phyloP scores from a whole-genome alignment of 2,888 invertebrate species.

The Eugnorisma glareosa region DNA sequence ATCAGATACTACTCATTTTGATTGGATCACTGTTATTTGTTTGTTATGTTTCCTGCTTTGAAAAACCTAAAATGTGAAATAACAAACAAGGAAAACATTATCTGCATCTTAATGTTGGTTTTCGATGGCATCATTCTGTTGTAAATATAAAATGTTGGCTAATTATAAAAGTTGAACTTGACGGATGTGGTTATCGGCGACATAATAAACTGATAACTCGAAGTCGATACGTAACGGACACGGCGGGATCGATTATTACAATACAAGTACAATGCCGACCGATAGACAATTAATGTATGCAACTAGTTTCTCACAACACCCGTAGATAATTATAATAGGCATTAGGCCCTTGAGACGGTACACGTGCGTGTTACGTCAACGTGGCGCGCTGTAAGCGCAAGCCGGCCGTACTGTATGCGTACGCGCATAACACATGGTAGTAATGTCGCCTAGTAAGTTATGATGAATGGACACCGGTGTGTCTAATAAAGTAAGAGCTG shows the following conservation, averaged over 20 bases:
- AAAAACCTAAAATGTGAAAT: background rate
- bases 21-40: background rate
- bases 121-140: slow-evolving; percentile 4
- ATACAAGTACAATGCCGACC: slow-evolving; percentile 29
- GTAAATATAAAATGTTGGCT: no score
- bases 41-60: slow-evolving; percentile 19
- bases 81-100: background rate
- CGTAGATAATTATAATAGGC: slow-evolving; percentile 5
- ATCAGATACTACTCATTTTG: slow-evolving; percentile 11
- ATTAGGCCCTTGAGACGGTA: slow-evolving; percentile 51
- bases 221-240: slow-evolving; percentile 15
- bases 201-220: slow-evolving; percentile 31
- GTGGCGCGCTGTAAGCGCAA: slow-evolving; percentile 36
- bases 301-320: slow-evolving; percentile 29
- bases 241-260: slow-evolving; percentile 18
- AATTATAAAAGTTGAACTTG: slow-evolving; percentile 17
- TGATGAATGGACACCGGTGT: slow-evolving; percentile 53
- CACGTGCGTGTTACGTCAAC: slow-evolving; percentile 62
- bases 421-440: slow-evolving; percentile 36
- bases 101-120: background rate
- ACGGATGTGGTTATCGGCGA: slow-evolving; percentile 52
- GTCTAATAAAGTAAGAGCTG: slow-evolving; percentile 15
- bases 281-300: slow-evolving; percentile 43
- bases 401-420: slow-evolving; percentile 38
- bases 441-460: slow-evolving; percentile 40